Evolutionary conservation across 2,888 invertebrate species (phyloP), one percentile per base, ranked within the genome.

Genomic region (Dinocampus coccinellae): DNA sequence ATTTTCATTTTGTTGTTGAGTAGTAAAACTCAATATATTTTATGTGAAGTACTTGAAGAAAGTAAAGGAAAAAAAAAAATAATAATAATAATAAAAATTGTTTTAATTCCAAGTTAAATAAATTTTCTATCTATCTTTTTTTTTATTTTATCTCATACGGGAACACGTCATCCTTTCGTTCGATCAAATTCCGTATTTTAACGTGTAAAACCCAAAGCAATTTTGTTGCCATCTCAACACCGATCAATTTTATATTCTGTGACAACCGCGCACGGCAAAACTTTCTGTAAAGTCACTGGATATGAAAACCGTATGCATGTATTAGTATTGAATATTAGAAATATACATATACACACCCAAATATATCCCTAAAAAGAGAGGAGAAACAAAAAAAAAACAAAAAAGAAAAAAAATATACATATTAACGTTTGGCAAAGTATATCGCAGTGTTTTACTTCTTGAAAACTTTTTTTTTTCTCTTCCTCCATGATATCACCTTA

Each of bases 201-300:
- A 36, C 57, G 70, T 47, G 47, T 47, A 9, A 58, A 58, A 29
- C 34, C 16, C 10, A 34, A 36, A 36, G 24, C 47, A 60, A 47
- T 57, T 66, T 60, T 47, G 64, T 70, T 63, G 64, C 67, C 72
- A 69, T 29, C 69, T 70, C 66, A 69, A 71, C 70, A 66, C 70
- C 74, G 70, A 74, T 76, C 76, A 76, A 73, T 74, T 76, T 74
- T 73, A 74, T 73, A 69, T 72, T 69, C 67, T 69, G 73, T 71
- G 74, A 75, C 74, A 72, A 74, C 20, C 47, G 72, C 39, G 65
- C 69, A 22, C 68, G 65, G 33, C 33, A 55, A 65, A 65, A 55
- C 29, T 65, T 55, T 16, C 22, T 16, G 16, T 20, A n/a, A 63
- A 63, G 33, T 39, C 39, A 62, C 20, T 11, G 24, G 9, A n/a